These are phyloP conservation scores for Aleiodes leptofemur DNA, from an alignment of 2,888 invertebrate genomes.

Conservation along the genomic window DNA sequence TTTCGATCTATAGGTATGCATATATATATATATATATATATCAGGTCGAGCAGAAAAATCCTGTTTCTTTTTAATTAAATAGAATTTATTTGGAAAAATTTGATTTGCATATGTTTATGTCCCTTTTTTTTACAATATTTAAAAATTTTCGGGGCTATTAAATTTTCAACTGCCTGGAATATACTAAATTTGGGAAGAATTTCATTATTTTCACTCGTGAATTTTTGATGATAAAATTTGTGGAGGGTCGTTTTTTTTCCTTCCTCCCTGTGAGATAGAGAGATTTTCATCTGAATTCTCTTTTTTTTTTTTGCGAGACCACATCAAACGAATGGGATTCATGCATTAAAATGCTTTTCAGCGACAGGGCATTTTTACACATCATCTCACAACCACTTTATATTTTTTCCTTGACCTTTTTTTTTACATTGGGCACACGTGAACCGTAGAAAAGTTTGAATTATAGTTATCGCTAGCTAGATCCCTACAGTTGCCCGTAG, in stretches of 20 bases:
- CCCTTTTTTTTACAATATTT: background rate
- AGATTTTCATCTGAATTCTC: background rate
- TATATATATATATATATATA: slow-evolving; percentile 8
- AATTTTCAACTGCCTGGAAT: background rate
- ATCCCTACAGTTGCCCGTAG: slow-evolving; percentile 28
- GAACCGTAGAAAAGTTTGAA: slow-evolving; percentile 5
- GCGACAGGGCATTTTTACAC: background rate
- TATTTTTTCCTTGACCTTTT: too few species aligned
- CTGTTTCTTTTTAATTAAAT: slow-evolving; percentile 3
- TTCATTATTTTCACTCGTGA: too few species aligned
- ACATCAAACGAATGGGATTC: too few species aligned
- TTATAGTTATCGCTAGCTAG: background rate
- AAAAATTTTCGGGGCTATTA: background rate
- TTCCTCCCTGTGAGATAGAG: too few species aligned
- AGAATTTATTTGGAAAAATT: background rate
- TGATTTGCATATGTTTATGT: slow-evolving; percentile 1
- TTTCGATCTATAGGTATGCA: slow-evolving; percentile 15
- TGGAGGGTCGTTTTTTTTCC: background rate
- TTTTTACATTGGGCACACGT: background rate
- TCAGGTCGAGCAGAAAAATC: background rate
- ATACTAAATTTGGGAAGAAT: slow-evolving; percentile 1
- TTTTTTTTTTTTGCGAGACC: background rate
- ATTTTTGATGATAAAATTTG: background rate
- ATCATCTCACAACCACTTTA: slow-evolving; percentile 14
- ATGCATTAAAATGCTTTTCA: too few species aligned